Evolutionary conservation across 2,797 vertebrate genomes (phyloP), one percentile per base, ranked within the genome.

Genomic region (Hylomyscus alleni): DNA sequence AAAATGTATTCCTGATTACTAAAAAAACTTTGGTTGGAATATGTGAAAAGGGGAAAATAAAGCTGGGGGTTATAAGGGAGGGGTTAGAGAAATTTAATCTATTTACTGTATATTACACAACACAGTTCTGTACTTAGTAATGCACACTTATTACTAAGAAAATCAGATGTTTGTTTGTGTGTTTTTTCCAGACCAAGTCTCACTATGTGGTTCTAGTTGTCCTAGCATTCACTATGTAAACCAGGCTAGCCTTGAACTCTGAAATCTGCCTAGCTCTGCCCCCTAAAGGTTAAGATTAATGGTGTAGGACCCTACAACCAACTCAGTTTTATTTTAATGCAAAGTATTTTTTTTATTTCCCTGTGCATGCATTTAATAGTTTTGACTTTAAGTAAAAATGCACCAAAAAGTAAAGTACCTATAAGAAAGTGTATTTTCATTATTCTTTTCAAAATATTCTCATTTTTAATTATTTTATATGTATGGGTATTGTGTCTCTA

Each of bases 321-420:
- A 29, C 26, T 84, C 40, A 31, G 24, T 19, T 80, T 83, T 19
- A 87, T 77, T 47, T 72, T 26, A 89, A 93, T 50, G 40, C 17
- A 88, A 82, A 92, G 6, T 2, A 47, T 58, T 94, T 93, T 44
- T 44, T 44, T 60, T 87, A 94, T 73, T 62, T 85, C 52, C n/a
- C 34, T 22, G 78, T 26, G n/a, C 19, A 69, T 80, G 37, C 37
- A 67, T 3, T 19, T 83, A 89, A 81, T 22, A 81, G 75, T 73
- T 9, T 67, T 87, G 26, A 90, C 15, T 85, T 95, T 89, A 82
- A 87, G 54, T 67, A 3, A 94, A 95, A 90, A 81, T 34, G 88
- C 2, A 89, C 80, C n/a, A 81, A 81, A 54, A 83, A 91, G 31
- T 94, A 89, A 96, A 86, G 40, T 93, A 11, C 54, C 75, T 92